phyloP scores from a whole-genome alignment of 2,888 invertebrate genomes.

The Amiota communis region DNA sequence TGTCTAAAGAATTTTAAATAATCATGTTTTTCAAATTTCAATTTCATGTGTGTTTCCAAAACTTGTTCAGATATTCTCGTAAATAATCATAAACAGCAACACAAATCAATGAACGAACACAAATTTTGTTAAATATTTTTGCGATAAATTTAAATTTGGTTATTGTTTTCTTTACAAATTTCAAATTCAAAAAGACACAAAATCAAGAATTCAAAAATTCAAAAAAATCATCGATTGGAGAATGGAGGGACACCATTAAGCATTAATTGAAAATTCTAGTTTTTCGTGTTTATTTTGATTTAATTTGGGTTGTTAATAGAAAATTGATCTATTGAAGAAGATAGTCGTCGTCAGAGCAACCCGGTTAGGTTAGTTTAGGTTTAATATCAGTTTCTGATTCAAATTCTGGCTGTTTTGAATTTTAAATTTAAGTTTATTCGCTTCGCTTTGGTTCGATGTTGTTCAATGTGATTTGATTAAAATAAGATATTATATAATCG shows the following conservation, averaged over 20 bases:
- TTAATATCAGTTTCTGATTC: conserved; percentile 18
- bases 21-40: too few relatives aligned
- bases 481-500: conserved; percentile 57
- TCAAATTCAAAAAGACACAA: too few relatives aligned
- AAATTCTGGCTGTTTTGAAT: conserved; percentile 40
- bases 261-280: conserved; percentile 65
- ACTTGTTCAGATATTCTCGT: too few relatives aligned
- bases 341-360: conserved; percentile 20
- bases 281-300: conserved; percentile 61
- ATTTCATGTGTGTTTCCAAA: too few relatives aligned
- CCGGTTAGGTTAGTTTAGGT: conserved; percentile 10
- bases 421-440: conserved; percentile 41
- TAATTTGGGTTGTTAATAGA: conserved; percentile 53
- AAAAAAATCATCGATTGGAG: too few relatives aligned
- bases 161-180: conserved; percentile 28
- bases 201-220: too few relatives aligned
- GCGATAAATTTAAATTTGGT: conserved; percentile 17
- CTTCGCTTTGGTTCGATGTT: conserved; percentile 24
- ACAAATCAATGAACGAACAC: too few relatives aligned
- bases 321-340: conserved; percentile 54
- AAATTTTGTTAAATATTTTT: too few relatives aligned
- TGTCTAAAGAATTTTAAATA: too few relatives aligned
- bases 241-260: not conserved
- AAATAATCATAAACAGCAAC: too few relatives aligned
- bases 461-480: conserved; percentile 54